Base-by-base conservation (phyloP, 2,888 invertebrate species). In the Trichogramma dendrolimi region DNA sequence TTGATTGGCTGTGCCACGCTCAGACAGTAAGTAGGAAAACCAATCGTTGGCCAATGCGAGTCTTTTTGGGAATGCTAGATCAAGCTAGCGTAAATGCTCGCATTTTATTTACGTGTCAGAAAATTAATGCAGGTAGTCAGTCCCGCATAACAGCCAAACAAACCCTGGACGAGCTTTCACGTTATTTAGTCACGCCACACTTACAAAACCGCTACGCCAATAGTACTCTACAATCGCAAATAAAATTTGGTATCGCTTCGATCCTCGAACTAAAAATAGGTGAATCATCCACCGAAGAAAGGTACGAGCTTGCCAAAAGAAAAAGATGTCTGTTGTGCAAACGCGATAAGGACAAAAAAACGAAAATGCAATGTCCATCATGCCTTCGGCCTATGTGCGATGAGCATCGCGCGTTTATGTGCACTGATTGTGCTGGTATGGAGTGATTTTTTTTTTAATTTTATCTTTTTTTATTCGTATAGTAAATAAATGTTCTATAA, bases 41-140 rank as follows among this genome's bases (percentile, higher is more conserved):
- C n/a, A 67, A 67, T 27, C 44, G 71, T 40, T 73, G 72, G 72
- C 70, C 71, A 11, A 48, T 71, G 61, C 52, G 69, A 39, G 41
- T 71, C 53, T 70, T 70, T 59, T 67, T 62, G 44, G 68, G 68
- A 2, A 71, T 70, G 61, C 55, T 71, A 11, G 69, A 72, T 47
- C 66, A 68, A 56, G 65, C 67, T 8, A 66, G 64, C 1, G 67
- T 71, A 10, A 72, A 70, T 58, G 66, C 66, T 42, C 38, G 62
- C 5, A 62, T 67, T 46, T 55, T 65, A 49, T 27, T 61, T 6
- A 41, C 10, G 50, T 65, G 62, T 60, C 50, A 53, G 7, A n/a
- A 43, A 8, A 8, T 42, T 8, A 61, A 46, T 10, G 5, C 14
- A 6, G 46, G 44, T 6, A 59, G 10, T 43, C 6, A 7, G 6